Conservation (phyloP, 30 jellyfish, hydroid and myxozoan genomes). For the Aurelia sp. region DNA sequence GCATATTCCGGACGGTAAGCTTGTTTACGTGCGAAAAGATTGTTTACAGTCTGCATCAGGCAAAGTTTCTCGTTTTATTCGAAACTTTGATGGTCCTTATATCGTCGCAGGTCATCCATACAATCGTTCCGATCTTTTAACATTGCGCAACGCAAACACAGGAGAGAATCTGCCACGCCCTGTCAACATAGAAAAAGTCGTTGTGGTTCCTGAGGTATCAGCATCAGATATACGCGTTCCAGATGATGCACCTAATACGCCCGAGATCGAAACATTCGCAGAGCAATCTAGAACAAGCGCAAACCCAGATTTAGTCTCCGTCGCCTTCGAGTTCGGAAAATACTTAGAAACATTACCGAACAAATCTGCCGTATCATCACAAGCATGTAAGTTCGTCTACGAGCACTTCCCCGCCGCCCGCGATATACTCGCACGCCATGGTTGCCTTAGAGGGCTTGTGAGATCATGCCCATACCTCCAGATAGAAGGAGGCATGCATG, state of each 20-base stretch:
- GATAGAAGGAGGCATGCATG: too few relatives aligned
- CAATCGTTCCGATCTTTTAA: not conserved
- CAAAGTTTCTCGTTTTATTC: not conserved
- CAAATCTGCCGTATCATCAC: too few relatives aligned
- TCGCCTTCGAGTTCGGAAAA: not conserved
- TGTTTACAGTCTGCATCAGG: not conserved
- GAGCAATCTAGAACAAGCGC: not conserved
- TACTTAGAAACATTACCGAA: not conserved
- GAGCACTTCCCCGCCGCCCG: not conserved
- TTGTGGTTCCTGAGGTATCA: not conserved
- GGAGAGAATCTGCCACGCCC: not conserved
- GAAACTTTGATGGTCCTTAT: too few relatives aligned
- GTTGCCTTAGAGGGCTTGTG: not conserved
- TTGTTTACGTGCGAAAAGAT: constrained; percentile 2
- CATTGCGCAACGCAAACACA: not conserved
- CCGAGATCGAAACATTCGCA: too few relatives aligned
- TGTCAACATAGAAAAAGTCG: not conserved
- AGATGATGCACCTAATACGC: too few relatives aligned
- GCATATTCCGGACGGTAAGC: constrained; percentile 9
- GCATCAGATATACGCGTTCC: not conserved
- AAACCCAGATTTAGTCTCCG: not conserved
- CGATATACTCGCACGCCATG: not conserved
- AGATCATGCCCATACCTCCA: constrained; percentile 15
- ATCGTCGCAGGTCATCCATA: constrained; percentile 17
- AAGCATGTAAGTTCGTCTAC: not conserved